Conservation (phyloP, 2,113 vertebrate genomes). For the Semnopithecus entellus region DNA sequence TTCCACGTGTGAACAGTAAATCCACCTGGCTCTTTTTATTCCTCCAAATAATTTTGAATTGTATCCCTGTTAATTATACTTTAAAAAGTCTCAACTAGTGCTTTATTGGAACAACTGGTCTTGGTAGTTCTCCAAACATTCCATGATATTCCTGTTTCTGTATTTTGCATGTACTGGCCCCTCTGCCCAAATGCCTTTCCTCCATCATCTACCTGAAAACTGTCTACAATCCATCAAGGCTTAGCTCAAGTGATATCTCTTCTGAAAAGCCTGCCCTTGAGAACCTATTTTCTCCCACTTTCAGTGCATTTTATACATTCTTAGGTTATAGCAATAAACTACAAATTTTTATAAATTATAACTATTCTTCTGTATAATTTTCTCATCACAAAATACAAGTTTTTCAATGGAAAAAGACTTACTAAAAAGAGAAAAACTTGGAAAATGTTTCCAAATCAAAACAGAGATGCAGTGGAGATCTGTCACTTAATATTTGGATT, state of each 20-base stretch:
- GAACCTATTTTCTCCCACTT: background rate
- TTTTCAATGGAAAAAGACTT: background rate
- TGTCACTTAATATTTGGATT: background rate
- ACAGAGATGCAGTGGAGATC: background rate
- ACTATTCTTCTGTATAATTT: background rate
- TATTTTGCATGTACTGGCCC: background rate
- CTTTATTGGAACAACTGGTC: background rate
- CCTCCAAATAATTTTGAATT: constrained; percentile 3
- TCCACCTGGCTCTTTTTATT: background rate
- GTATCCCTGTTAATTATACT: background rate
- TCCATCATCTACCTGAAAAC: background rate
- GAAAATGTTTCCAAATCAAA: background rate
- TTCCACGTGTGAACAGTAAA: background rate
- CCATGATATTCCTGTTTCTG: background rate
- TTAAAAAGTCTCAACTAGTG: background rate
- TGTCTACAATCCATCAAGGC: background rate
- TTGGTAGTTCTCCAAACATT: background rate
- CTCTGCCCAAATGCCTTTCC: background rate
- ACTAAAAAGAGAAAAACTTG: background rate
- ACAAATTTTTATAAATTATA: background rate
- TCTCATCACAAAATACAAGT: background rate
- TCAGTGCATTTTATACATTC: background rate
- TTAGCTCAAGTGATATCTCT: background rate
- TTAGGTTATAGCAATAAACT: background rate
- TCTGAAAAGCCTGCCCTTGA: background rate